Evolutionary conservation across 2,113 vertebrate species (phyloP), one percentile per base, ranked within the genome.

Genomic region (Smithornis capensis): DNA sequence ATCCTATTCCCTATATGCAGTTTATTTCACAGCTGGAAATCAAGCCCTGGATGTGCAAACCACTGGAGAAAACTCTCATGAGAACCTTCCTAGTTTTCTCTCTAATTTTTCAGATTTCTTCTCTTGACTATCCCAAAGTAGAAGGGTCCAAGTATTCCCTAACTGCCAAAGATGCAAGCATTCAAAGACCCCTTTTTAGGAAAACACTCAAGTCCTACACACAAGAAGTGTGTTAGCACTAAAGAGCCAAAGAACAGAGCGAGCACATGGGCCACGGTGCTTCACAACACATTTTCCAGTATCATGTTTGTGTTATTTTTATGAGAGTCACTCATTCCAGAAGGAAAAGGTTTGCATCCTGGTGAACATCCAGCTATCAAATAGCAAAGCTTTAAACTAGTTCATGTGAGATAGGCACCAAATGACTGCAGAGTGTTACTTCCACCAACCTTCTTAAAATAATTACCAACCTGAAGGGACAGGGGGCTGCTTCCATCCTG

Each of bases 401-500:
- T 22, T 52, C 33, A 59, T 35, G 29, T 24, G 12, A 80, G 65
- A 71, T 47, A 75, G 73, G 38, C 0, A 3, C 40, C 15, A 78
- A n/a, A 57, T 18, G 14, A 90, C 0, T 40, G 47, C 52, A 77
- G 45, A 6, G 12, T 21, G 25, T 47, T 60, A 74, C 50, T 80
- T n/a, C 31, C 70, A 93, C 24, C 5, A 49, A 5, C 15, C n/a
- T 83, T 57, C 28, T 50, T 52, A 68, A 86, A 27, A 49, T 50
- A 86, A 40, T 82, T 14, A 96, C 97, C 37, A 28, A 99, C 99
- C 99, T 99, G 99, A 31, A 99, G 98, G 37, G 98, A 98, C n/a
- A 99, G 97, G 3, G 99, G 98, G 71, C 79, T 98, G 87, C 93
- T 98, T 88, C 98, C 98, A 31, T 98, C 98, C 85, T 98, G 98